Percentiles rank a stretch among this genome's conserved stretches.
phyloP scores from a whole-genome alignment of 2,888 invertebrate genomes.

The Ganaspis brasiliensis region DNA sequence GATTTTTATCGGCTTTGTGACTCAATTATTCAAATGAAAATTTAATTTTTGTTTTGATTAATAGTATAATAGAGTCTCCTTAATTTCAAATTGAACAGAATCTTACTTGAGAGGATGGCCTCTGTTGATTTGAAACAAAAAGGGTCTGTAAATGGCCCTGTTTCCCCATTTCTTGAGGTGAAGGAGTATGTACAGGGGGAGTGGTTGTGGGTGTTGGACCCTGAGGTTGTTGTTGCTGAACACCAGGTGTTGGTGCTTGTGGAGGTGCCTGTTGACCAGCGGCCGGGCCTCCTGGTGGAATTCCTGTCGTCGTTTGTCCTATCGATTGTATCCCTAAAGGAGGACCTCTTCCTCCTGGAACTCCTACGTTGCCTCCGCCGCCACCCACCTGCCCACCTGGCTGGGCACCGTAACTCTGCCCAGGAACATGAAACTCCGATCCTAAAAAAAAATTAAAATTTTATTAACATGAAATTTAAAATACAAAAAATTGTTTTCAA shows the following conservation, averaged over 20 bases:
- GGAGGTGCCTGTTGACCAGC: constrained; percentile 68
- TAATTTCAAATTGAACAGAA: too few relatives aligned
- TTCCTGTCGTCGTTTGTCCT: constrained; percentile 74
- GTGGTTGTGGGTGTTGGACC: constrained; percentile 75
- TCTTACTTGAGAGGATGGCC: constrained; percentile 72
- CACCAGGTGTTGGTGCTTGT: constrained; percentile 72
- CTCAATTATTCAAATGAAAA: too few relatives aligned
- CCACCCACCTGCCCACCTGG: constrained; percentile 79
- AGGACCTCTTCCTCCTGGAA: constrained; percentile 76
- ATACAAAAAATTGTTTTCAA: constrained; percentile 12
- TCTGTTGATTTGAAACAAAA: constrained; percentile 71
- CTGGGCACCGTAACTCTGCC: constrained; percentile 78
- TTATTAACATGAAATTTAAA: constrained; percentile 22
- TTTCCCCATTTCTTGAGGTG: constrained; percentile 78
- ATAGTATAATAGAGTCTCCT: too few relatives aligned
- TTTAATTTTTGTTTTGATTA: too few relatives aligned
- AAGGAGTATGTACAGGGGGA: constrained; percentile 74
- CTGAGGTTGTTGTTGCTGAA: constrained; percentile 74
- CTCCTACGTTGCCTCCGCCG: constrained; percentile 76
- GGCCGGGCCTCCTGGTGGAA: constrained; percentile 74
- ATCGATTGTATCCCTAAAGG: constrained; percentile 75
- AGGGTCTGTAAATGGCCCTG: constrained; percentile 74
- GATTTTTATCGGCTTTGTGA: too few relatives aligned
- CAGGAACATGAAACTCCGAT: constrained; percentile 78
- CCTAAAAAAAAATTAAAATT: constrained; percentile 63